Base-by-base conservation (phyloP, 2,113 vertebrate species). In the Ciconia maguari region DNA sequence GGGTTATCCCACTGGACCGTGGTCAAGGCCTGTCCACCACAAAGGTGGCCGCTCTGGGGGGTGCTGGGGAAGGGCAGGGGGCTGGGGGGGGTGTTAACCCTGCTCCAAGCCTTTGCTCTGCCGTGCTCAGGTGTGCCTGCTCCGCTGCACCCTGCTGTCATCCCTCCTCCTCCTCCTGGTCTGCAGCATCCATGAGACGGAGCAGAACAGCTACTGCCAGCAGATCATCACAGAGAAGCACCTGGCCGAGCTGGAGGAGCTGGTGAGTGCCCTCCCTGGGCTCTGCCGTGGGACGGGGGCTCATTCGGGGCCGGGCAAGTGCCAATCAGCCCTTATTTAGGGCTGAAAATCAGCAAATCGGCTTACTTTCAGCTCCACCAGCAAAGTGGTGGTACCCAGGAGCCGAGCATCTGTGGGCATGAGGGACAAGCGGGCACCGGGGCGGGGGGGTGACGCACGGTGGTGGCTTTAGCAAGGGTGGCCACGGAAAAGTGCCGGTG, bases 171-270 rank as follows among this genome's bases (percentile, higher is more conserved):
- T 98, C 93, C 96, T 98, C 66, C 91, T 90, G 74, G 83, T 85
- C 92, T 87, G 93, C 74, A 92, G 72, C 78, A 64, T 95, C 89
- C 92, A 95, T 92, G 94, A 92, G 69, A 96, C 95, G 0, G 84
- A 97, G 70, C 94, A 96, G 94, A 97, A 97, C 91, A 95, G 85
- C 57, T 87, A 98, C 68, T 97, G 97, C 89, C 68, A 95, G 38
- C 95, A 97, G 89, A 95, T 98, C 94, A 98, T 98, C 89, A 94
- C 94, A 0, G 57, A 96, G 2, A 77, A 88, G 44, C 98, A 98
- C 92, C 96, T 98, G 87, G 79, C 75, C 3, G 62, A 82, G 34
- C 95, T 98, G 76, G 94, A 98, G 70, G 82, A 97, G 22, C 91
- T 98, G 98, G 98, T 98, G 89, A 98, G 98, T 96, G 64, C 55